Percentiles rank a stretch among this genome's conserved stretches.
Conservation (phyloP, 2,797 vertebrate species). For the Scolopax bukidnonensis region DNA sequence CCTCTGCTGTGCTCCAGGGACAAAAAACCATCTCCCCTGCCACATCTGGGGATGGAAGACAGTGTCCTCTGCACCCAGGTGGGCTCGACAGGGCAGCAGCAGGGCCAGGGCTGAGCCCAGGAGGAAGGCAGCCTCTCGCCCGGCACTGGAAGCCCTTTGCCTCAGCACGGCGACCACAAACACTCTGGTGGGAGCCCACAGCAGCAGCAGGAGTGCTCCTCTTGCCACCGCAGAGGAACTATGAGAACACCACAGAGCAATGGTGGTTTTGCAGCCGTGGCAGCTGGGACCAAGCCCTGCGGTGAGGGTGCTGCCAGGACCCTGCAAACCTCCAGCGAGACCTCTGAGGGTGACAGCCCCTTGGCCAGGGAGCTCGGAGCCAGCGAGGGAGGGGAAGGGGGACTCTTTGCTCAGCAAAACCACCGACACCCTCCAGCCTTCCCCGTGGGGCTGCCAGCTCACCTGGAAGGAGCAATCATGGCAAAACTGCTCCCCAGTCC, state of each 20-base stretch:
- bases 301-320: not conserved
- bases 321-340: not conserved
- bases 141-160: not conserved
- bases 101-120: not conserved
- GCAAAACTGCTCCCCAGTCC: not conserved
- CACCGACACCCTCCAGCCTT: not conserved
- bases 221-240: not conserved
- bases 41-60: not conserved
- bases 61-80: no score
- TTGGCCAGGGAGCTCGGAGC: fast-evolving
- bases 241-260: fast-evolving
- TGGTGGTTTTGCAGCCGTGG: not conserved
- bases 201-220: not conserved
- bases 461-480: not conserved
- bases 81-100: not conserved
- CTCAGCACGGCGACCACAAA: not conserved
- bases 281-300: not conserved
- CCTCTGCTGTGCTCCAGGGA: not conserved
- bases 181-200: not conserved
- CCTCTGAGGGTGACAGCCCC: not conserved
- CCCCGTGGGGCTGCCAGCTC: fast-evolving
- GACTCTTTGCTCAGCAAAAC: not conserved
- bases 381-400: not conserved
- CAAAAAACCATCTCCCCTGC: not conserved
- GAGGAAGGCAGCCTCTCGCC: not conserved